Percentiles rank a stretch among this genome's conserved stretches.
Conservation (phyloP, 2,888 invertebrate genomes). For the Epiblema foenella region DNA sequence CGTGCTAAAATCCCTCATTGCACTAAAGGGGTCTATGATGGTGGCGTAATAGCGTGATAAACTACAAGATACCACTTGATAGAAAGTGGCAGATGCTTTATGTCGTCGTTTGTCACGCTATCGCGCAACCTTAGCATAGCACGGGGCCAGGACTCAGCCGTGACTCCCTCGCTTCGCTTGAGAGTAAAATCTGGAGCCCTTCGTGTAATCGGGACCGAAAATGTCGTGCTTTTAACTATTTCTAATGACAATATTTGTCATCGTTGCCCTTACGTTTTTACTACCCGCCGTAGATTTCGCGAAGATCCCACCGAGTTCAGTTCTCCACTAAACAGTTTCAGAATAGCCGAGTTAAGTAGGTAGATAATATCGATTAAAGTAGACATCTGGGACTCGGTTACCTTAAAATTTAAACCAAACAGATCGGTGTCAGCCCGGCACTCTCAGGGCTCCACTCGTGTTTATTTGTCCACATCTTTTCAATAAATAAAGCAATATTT, state of each 20-base stretch:
- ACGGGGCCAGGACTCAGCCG: too few species aligned
- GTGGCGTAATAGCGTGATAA: too few species aligned
- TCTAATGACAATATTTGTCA: not conserved
- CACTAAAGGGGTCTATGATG: too few species aligned
- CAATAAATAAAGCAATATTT: conserved; percentile 70
- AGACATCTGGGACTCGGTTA: conserved; percentile 51
- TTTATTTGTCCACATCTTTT: conserved; percentile 68
- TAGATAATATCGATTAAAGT: conserved; percentile 28
- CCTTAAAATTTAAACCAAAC: conserved; percentile 71
- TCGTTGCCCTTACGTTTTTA: not conserved
- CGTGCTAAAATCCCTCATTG: too few species aligned
- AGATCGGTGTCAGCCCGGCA: conserved; percentile 61
- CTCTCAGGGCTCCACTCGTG: conserved; percentile 63
- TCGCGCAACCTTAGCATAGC: too few species aligned
- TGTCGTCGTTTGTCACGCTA: too few species aligned
- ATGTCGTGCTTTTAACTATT: not conserved
- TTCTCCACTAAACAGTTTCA: too few species aligned
- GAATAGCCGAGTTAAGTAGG: not conserved
- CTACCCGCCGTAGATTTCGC: not conserved
- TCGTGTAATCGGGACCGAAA: too few species aligned
- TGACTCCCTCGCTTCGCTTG: too few species aligned
- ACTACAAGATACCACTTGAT: too few species aligned
- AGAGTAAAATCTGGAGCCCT: too few species aligned
- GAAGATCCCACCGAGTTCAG: not conserved
- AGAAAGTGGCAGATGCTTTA: too few species aligned